Conservation (phyloP, 2,888 invertebrate genomes). For the Sipha maydis region DNA sequence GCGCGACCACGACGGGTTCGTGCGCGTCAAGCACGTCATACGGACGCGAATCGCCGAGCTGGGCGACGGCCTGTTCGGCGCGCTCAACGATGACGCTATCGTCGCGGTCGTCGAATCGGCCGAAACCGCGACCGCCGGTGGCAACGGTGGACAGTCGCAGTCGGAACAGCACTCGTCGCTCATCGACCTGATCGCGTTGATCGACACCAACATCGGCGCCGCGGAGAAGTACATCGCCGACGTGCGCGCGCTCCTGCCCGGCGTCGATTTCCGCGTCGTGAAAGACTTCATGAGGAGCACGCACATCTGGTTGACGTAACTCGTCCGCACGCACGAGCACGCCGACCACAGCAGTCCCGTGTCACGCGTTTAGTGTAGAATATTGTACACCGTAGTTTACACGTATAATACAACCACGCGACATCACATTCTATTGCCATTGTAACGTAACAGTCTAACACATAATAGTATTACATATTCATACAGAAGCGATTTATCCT, state of each 20-base stretch:
- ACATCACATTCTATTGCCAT: no score
- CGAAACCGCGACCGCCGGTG: not conserved
- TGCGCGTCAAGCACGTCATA: not conserved
- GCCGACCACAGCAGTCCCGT: no score
- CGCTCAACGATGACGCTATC: not conserved
- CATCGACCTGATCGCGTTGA: slow-evolving; percentile 37
- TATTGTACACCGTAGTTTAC: no score
- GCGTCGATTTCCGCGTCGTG: slow-evolving; percentile 5
- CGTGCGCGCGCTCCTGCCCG: not conserved
- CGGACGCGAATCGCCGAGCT: not conserved
- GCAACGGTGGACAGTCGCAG: no score
- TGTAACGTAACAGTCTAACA: no score
- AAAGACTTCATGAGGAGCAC: slow-evolving; percentile 40
- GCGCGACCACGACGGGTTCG: not conserved
- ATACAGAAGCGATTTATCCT: no score
- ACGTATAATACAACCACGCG: no score
- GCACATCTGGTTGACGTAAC: slow-evolving; percentile 30
- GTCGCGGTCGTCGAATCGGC: no score
- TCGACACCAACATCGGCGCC: slow-evolving; percentile 46
- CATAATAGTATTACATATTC: no score
- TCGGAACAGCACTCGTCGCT: not conserved
- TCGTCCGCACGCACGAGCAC: no score
- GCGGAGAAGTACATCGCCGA: slow-evolving; percentile 31
- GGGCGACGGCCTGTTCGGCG: slow-evolving; percentile 7
- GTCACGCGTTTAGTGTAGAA: no score